phyloP scores from a whole-genome alignment of 1,140 invertebrate species.

The Hyles vespertilio region DNA sequence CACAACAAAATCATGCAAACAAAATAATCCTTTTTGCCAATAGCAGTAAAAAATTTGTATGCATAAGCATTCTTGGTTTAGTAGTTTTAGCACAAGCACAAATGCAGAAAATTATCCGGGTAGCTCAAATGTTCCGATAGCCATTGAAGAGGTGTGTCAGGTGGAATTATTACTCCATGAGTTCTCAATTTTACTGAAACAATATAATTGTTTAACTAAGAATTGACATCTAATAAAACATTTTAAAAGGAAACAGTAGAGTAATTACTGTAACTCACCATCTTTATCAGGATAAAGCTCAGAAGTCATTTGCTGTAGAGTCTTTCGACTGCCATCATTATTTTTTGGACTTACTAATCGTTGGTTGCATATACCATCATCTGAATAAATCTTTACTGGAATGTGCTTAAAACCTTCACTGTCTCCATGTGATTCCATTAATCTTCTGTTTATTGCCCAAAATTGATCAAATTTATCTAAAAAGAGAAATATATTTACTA shows the following conservation, averaged over 20 bases:
- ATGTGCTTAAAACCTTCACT: constrained; percentile 93
- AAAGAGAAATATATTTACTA: constrained; percentile 29
- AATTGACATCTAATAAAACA: background rate
- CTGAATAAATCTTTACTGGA: constrained; percentile 92
- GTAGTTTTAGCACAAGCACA: constrained; percentile 75
- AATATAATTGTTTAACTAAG: constrained; percentile 16
- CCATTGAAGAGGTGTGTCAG: constrained; percentile 97
- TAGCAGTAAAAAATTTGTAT: no score
- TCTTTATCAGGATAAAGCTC: constrained; percentile 82
- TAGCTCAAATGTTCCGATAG: constrained; percentile 98
- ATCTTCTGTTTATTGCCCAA: constrained; percentile 95
- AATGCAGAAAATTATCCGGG: constrained; percentile 98
- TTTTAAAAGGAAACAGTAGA: no score
- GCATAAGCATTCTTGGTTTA: background rate
- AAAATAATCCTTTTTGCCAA: no score
- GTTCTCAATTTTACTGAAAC: constrained; percentile 86
- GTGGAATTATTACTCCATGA: constrained; percentile 92
- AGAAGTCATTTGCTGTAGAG: constrained; percentile 82
- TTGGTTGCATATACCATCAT: constrained; percentile 85
- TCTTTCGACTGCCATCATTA: constrained; percentile 85
- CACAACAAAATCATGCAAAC: no score
- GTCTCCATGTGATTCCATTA: constrained; percentile 91
- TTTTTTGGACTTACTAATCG: constrained; percentile 85
- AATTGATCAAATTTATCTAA: constrained; percentile 99
- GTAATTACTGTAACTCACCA: background rate